phyloP scores from a whole-genome alignment of 2,113 vertebrate genomes.

The Cyprinodon brontotheroides region DNA sequence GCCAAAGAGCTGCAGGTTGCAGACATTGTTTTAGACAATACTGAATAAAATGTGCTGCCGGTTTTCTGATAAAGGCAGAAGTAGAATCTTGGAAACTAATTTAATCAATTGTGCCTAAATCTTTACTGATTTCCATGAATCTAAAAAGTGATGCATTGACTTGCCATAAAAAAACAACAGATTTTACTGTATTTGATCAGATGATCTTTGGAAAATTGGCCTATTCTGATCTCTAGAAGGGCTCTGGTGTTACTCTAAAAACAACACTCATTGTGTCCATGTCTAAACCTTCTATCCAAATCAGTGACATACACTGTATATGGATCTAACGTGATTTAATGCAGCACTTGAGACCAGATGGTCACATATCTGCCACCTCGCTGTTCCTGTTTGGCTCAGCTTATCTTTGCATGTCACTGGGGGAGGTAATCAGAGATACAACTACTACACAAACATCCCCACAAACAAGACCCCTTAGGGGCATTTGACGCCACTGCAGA shows the following conservation, averaged over 20 bases:
- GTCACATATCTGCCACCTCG: slow-evolving; percentile 60
- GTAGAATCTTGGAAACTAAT: too few species aligned
- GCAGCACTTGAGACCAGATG: slow-evolving; percentile 62
- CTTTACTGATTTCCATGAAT: background rate
- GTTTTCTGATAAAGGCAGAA: too few species aligned
- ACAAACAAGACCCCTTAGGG: slow-evolving; percentile 20
- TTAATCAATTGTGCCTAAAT: background rate
- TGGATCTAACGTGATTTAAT: slow-evolving; percentile 37
- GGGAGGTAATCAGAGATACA: slow-evolving; percentile 37
- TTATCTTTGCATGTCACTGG: slow-evolving; percentile 40
- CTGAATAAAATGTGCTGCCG: too few species aligned
- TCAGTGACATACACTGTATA: background rate
- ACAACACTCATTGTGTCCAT: background rate
- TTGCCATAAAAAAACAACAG: background rate
- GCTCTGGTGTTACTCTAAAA: background rate
- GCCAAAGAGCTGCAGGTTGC: too few species aligned
- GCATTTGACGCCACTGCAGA: slow-evolving; percentile 62
- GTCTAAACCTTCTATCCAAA: background rate
- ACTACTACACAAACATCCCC: slow-evolving; percentile 48
- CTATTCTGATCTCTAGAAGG: too few species aligned
- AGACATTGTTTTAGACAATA: too few species aligned
- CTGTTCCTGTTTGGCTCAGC: slow-evolving; percentile 39
- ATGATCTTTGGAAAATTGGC: background rate
- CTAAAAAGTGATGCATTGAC: background rate
- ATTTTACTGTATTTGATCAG: background rate